A percentile compares a stretch with the other conserved stretches of the same genome.
Conservation (phyloP, 2,888 invertebrate species). For the Heliconius aoede region DNA sequence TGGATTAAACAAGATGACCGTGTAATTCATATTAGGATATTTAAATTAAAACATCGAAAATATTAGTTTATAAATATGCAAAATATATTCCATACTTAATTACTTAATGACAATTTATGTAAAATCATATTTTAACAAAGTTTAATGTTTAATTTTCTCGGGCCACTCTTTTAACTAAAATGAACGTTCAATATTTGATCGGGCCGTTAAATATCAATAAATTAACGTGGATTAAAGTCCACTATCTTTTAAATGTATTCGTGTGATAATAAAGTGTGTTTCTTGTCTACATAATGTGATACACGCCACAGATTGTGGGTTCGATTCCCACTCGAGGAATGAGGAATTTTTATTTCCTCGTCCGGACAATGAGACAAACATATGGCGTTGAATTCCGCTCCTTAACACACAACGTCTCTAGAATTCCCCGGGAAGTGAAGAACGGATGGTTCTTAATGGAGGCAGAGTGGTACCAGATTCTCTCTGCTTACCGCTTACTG, state of each 20-base stretch:
- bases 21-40: not conserved
- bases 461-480: too few species aligned
- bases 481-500: too few species aligned
- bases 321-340: too few species aligned
- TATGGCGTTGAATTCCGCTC: too few species aligned
- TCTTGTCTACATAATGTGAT: conserved; percentile 43
- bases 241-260: conserved; percentile 41
- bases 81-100: not conserved
- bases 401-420: too few species aligned
- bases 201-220: conserved; percentile 30
- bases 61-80: not conserved
- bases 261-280: conserved; percentile 45
- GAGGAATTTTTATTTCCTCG: too few species aligned
- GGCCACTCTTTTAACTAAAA: not conserved
- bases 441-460: too few species aligned
- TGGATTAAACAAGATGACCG: not conserved
- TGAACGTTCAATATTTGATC: conserved; percentile 25
- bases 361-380: too few species aligned
- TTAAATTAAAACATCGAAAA: not conserved
- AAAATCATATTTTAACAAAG: not conserved
- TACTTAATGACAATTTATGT: not conserved
- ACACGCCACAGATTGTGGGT: too few species aligned
- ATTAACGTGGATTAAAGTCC: conserved; percentile 35
- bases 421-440: too few species aligned
- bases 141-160: not conserved